Percentiles rank a stretch among this genome's conserved stretches.
Conservation (phyloP, 1,140 invertebrate species). For the Probaryconus sp. region DNA sequence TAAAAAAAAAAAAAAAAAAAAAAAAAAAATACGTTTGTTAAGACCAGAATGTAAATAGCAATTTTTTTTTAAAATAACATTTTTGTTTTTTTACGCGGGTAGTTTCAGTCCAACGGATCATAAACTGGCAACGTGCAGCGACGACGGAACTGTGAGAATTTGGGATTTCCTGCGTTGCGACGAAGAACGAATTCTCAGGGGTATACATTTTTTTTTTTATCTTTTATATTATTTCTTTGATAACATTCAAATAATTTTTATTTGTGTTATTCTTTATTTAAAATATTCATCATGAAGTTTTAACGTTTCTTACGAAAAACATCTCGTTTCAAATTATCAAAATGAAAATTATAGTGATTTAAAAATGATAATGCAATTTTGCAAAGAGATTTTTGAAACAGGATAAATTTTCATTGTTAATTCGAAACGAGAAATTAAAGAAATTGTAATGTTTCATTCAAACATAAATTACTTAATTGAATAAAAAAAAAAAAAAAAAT, state of each 20-base stretch:
- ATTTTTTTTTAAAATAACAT: too few species aligned
- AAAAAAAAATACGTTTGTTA: not conserved
- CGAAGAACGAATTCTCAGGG: conserved; percentile 96
- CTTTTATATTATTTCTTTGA: not conserved
- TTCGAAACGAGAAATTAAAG: too few species aligned
- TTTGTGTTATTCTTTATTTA: too few species aligned
- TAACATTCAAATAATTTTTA: not conserved
- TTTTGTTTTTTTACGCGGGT: conserved; percentile 74
- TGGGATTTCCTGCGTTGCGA: conserved; percentile 99
- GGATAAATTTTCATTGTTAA: too few species aligned
- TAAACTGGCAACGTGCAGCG: conserved; percentile 99
- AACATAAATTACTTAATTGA: too few species aligned
- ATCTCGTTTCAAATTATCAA: too few species aligned
- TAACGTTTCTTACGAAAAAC: too few species aligned
- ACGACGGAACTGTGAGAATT: conserved; percentile 98
- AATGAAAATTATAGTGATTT: too few species aligned
- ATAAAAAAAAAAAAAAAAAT: conserved; percentile 2
- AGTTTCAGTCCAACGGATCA: conserved; percentile 99
- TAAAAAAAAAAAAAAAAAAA: not conserved
- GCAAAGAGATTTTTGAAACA: too few species aligned
- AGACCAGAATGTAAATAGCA: conserved; percentile 9
- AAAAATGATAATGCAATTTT: too few species aligned
- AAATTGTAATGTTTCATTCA: too few species aligned
- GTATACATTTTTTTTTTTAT: conserved; percentile 77
- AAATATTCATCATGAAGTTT: too few species aligned